phyloP scores from a whole-genome alignment of 2,888 invertebrate species.

The Latheticus oryzae region DNA sequence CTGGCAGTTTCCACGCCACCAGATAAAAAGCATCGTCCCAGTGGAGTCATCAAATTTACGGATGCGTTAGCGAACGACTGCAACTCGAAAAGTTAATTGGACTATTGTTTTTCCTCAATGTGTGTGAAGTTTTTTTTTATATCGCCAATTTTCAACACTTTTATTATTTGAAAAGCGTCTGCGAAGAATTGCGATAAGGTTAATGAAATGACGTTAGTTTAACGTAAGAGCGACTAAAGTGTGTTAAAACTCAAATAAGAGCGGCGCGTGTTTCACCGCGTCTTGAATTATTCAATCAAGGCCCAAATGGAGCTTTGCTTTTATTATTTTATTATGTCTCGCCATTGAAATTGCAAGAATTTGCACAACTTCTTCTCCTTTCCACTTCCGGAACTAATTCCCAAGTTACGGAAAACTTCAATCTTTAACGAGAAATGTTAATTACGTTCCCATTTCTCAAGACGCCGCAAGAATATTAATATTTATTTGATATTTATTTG shows the following conservation, averaged over 20 bases:
- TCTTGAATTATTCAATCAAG: constrained; percentile 57
- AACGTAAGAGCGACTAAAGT: constrained; percentile 51
- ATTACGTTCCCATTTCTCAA: constrained; percentile 46
- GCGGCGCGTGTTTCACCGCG: constrained; percentile 53
- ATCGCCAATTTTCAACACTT: no score
- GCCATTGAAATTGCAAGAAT: constrained; percentile 55
- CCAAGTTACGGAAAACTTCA: constrained; percentile 54
- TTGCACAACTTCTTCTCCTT: constrained; percentile 51
- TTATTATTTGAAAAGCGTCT: no score
- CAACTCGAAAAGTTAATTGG: constrained; percentile 51
- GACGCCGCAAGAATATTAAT: constrained; percentile 46
- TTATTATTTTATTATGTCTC: constrained; percentile 59
- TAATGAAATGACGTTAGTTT: constrained; percentile 45
- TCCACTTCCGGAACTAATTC: constrained; percentile 54
- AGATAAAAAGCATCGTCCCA: constrained; percentile 50
- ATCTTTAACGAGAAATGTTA: constrained; percentile 55
- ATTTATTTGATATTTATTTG: constrained; percentile 47
- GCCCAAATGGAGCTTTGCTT: constrained; percentile 53
- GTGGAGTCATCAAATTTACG: constrained; percentile 50
- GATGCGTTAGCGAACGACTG: constrained; percentile 42
- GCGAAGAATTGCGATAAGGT: constrained; percentile 24
- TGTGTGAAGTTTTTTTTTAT: no score
- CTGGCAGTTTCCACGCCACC: constrained; percentile 53
- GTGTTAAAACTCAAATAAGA: constrained; percentile 57
- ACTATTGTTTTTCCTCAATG: constrained; percentile 49